A percentile compares a stretch with the other conserved stretches of the same genome.
Conservation (phyloP, 2,888 invertebrate genomes). For the Cataglyphis albicans region DNA sequence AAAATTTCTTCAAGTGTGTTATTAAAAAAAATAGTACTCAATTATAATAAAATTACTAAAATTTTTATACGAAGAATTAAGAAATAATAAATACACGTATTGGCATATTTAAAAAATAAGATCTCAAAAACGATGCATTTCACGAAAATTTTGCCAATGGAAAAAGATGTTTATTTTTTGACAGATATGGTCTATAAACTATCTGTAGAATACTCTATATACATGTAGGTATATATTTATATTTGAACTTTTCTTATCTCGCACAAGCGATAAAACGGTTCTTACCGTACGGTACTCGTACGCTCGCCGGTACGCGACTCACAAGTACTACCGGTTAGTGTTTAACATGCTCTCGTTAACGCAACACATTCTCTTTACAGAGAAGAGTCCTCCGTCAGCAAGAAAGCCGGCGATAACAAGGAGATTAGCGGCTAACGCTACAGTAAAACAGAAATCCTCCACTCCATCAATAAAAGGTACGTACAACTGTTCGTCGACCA, state of each 20-base stretch:
- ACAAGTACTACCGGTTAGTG: constrained; percentile 50
- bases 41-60: background rate
- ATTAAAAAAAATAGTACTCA: background rate
- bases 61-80: background rate
- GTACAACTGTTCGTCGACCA: background rate
- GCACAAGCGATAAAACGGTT: constrained; percentile 68
- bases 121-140: background rate
- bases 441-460: constrained; percentile 73
- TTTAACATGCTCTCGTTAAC: constrained; percentile 71
- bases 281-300: constrained; percentile 69
- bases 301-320: constrained; percentile 54
- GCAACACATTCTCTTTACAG: constrained; percentile 76
- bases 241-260: constrained; percentile 58
- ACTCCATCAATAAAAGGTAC: constrained; percentile 74
- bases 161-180: background rate
- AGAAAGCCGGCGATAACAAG: constrained; percentile 79
- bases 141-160: too few species aligned
- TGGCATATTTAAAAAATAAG: background rate
- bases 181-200: background rate
- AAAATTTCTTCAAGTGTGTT: background rate
- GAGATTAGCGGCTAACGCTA: constrained; percentile 71
- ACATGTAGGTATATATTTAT: constrained; percentile 26
- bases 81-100: background rate
- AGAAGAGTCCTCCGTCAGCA: constrained; percentile 81
- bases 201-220: background rate